A percentile compares a stretch with the other conserved stretches of the same genome.
Evolutionary conservation across 2,888 invertebrate genomes (phyloP).

Genomic region (Cantharis nigra): DNA sequence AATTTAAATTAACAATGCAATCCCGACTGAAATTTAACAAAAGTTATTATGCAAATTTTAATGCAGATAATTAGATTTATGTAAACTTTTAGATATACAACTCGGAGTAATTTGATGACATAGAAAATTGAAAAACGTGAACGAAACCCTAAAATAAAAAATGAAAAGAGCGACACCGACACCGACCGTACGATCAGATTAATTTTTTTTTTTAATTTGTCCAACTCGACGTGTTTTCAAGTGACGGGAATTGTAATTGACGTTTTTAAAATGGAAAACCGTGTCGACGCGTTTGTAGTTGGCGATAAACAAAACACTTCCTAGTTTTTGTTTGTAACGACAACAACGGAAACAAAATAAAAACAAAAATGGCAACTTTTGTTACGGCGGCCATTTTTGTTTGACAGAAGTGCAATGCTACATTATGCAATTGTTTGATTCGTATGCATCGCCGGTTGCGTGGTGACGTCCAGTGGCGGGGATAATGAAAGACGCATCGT

Average conservation of each 20-base stretch:
- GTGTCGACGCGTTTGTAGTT: not conserved
- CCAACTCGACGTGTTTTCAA: not conserved
- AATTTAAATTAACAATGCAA: not conserved
- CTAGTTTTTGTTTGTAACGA: not conserved
- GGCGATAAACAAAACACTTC: not conserved
- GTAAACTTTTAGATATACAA: not conserved
- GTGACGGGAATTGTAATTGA: not conserved
- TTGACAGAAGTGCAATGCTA: not conserved
- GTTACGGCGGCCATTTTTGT: not conserved
- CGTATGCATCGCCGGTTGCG: too few species aligned
- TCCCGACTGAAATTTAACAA: not conserved
- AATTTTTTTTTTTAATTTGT: not conserved
- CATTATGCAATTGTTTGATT: not conserved
- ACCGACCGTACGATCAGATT: not conserved
- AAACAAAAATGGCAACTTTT: not conserved
- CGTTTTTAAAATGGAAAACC: not conserved
- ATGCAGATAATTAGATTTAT: not conserved
- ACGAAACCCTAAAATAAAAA: not conserved
- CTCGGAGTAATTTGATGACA: not conserved
- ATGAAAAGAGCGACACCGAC: not conserved
- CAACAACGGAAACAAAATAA: not conserved
- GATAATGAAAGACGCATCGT: conserved; percentile 8
- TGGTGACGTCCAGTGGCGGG: not conserved
- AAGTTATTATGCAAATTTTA: not conserved
- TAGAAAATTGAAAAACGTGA: not conserved